Percentiles rank a stretch among this genome's conserved stretches.
Evolutionary conservation across 2,888 invertebrate genomes (phyloP).

Genomic region (Folsomia manolachei): DNA sequence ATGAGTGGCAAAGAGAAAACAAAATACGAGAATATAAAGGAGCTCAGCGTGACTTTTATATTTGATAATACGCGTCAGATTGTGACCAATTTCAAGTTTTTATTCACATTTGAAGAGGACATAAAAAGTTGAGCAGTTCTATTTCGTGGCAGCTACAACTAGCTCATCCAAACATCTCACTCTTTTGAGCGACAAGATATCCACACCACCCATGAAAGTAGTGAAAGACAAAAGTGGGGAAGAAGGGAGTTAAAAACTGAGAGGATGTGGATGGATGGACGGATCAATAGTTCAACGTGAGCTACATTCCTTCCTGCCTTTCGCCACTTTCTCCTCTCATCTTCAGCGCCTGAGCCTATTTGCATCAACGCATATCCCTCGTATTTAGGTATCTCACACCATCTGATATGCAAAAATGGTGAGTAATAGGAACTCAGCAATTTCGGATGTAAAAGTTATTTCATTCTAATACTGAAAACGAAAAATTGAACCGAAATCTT

Average conservation of each 20-base stretch:
- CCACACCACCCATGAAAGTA: not conserved
- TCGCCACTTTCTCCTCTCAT: not conserved
- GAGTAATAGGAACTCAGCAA: no score
- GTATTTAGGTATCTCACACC: no score
- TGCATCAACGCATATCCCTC: no score
- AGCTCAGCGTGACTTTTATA: not conserved
- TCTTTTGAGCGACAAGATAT: no score
- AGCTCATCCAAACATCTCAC: not conserved
- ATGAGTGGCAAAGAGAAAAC: not conserved
- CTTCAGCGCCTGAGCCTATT: slow-evolving; percentile 1
- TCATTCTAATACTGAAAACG: no score
- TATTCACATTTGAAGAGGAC: not conserved
- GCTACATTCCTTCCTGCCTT: not conserved
- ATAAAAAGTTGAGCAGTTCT: not conserved
- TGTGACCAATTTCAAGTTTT: not conserved
- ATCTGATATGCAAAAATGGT: no score
- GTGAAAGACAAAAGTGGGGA: not conserved
- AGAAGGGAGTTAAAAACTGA: not conserved
- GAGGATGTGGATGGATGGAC: not conserved
- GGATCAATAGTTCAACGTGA: slow-evolving; percentile 6
- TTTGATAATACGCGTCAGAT: not conserved
- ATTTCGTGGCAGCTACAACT: not conserved
- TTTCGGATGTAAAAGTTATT: no score
- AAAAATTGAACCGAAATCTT: no score
- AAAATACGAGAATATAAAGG: not conserved